These are phyloP conservation scores for Troides aeacus DNA, from an alignment of 2,888 invertebrate genomes.

Conservation along the genomic window DNA sequence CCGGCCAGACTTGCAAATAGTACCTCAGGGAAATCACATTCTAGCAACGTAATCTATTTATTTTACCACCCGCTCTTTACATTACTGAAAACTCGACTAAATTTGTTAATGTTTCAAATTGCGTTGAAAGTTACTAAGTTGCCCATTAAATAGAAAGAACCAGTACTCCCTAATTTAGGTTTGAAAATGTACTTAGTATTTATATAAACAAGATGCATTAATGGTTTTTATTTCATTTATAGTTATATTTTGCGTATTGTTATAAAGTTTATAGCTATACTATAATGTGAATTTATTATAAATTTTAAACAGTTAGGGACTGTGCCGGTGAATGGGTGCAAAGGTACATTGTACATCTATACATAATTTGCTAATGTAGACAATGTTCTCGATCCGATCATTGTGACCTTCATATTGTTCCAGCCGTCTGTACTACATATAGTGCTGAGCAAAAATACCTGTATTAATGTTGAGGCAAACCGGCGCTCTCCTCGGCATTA, in stretches of 20 bases:
- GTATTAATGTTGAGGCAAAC: conserved; percentile 28
- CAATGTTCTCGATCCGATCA: conserved; percentile 13
- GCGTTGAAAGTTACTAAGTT: not conserved
- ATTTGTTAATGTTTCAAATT: conserved; percentile 7
- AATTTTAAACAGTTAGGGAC: not conserved
- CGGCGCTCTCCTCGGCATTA: conserved; percentile 22
- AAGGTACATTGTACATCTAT: conserved; percentile 9
- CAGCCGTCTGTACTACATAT: conserved; percentile 16
- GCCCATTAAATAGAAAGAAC: not conserved
- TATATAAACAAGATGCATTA: too few species aligned
- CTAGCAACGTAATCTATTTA: conserved; percentile 15
- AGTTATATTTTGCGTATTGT: too few species aligned
- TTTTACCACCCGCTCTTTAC: conserved; percentile 20
- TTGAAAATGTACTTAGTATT: too few species aligned
- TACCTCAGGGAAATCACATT: conserved; percentile 28
- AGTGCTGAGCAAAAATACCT: conserved; percentile 18
- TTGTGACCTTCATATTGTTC: conserved; percentile 25
- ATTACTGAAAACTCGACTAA: conserved; percentile 17
- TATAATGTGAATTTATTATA: not conserved
- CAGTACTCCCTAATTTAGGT: too few species aligned
- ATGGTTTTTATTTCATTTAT: too few species aligned
- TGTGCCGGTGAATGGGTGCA: not conserved
- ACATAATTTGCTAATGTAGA: conserved; percentile 16
- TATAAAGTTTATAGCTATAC: too few species aligned
- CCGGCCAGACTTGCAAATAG: conserved; percentile 11